A percentile compares a stretch with the other conserved stretches of the same genome.
phyloP scores from a whole-genome alignment of 2,113 vertebrate genomes.

The Mellivora capensis region DNA sequence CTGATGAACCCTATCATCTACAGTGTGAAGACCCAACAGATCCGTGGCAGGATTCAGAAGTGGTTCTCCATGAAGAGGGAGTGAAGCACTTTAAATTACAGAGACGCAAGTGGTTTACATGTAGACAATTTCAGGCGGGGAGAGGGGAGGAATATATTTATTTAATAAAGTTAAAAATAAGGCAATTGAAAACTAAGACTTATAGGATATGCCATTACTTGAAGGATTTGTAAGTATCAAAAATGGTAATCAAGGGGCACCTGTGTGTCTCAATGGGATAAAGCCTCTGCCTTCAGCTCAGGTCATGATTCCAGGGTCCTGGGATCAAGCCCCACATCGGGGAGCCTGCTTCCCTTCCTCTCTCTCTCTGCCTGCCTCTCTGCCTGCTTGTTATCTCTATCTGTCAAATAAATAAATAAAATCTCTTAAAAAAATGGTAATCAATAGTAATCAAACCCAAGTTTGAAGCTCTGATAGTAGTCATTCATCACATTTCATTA shows the following conservation, averaged over 20 bases:
- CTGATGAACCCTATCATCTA: slow-evolving; percentile 57
- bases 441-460: neutral
- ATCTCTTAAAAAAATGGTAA: neutral
- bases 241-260: neutral
- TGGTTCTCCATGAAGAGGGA: neutral
- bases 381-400: too few relatives aligned
- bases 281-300: too few relatives aligned
- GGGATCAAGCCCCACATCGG: too few relatives aligned
- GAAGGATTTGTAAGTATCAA: neutral
- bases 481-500: neutral
- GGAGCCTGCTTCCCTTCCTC: too few relatives aligned
- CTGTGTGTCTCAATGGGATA: too few relatives aligned
- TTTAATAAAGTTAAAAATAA: neutral
- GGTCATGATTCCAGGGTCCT: too few relatives aligned
- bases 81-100: neutral
- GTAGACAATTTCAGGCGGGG: neutral
- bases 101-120: neutral
- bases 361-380: too few relatives aligned
- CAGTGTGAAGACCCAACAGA: slow-evolving; percentile 55
- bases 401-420: too few relatives aligned
- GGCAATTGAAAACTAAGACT: neutral
- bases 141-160: too few relatives aligned
- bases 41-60: neutral
- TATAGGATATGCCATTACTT: neutral
- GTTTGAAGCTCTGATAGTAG: neutral